Conservation (phyloP, 1,140 invertebrate species). For the Drosophila insularis region DNA sequence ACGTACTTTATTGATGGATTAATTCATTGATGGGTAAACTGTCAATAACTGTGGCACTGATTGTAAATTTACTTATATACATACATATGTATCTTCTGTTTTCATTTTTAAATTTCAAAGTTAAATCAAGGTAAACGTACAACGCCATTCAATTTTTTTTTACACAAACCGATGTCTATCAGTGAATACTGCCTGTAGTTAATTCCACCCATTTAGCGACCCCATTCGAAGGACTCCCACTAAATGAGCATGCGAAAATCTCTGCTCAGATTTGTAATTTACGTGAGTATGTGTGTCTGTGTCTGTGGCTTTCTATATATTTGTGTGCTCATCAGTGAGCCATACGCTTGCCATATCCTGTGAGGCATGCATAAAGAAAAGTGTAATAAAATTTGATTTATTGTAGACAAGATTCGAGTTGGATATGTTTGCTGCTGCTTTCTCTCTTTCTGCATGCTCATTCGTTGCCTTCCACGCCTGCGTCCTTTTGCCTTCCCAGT, state of each 20-base stretch:
- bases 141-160: background rate
- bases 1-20: background rate
- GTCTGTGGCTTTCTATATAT: conserved; percentile 21
- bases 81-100: no score
- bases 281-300: conserved; percentile 34
- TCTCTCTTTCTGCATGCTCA: conserved; percentile 53
- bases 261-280: conserved; percentile 45
- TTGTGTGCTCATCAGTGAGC: conserved; percentile 67
- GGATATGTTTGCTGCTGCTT: conserved; percentile 62
- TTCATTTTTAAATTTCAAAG: no score
- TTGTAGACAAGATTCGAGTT: conserved; percentile 82
- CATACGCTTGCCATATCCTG: conserved; percentile 79
- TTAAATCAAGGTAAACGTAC: background rate
- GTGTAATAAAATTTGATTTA: conserved; percentile 82
- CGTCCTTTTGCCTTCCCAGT: conserved; percentile 41
- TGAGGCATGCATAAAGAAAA: conserved; percentile 82
- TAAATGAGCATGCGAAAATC: conserved; percentile 71
- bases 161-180: background rate
- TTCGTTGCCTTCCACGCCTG: conserved; percentile 75
- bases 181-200: background rate
- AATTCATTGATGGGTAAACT: background rate
- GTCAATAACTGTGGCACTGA: no score
- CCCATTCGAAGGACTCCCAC: conserved; percentile 22
- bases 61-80: no score
- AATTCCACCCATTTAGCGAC: conserved; percentile 30